A percentile compares a stretch with the other conserved stretches of the same genome.
Evolutionary conservation across 2,888 invertebrate genomes (phyloP).

Genomic region (Cerceris ruficornis): DNA sequence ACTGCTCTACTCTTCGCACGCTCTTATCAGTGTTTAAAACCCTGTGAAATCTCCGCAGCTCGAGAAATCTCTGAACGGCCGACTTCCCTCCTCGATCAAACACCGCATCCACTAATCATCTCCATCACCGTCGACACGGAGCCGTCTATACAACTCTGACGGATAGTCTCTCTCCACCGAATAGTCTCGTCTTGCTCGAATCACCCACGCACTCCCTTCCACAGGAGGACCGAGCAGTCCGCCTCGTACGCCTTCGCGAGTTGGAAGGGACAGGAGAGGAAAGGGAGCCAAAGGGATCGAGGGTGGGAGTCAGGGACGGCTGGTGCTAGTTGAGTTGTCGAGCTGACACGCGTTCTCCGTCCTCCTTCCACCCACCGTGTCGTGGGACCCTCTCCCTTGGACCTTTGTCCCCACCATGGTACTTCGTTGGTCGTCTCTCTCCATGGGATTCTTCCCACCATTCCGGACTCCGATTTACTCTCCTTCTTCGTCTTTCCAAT

Average conservation of each 20-base stretch:
- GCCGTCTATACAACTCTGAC: slow-evolving; percentile 36
- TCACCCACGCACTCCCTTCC: slow-evolving; percentile 52
- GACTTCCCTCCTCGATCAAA: no score
- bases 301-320: slow-evolving; percentile 74
- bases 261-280: slow-evolving; percentile 41
- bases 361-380: slow-evolving; percentile 45
- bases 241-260: slow-evolving; percentile 51
- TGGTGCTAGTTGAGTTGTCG: slow-evolving; percentile 82
- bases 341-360: slow-evolving; percentile 80
- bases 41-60: neutral
- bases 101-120: slow-evolving; percentile 37
- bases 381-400: slow-evolving; percentile 48
- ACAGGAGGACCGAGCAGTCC: slow-evolving; percentile 16
- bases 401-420: slow-evolving; percentile 44
- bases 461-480: slow-evolving; percentile 53
- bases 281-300: slow-evolving; percentile 55
- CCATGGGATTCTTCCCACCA: slow-evolving; percentile 59
- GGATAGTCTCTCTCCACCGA: slow-evolving; percentile 39
- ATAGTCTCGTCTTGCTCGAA: slow-evolving; percentile 36
- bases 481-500: slow-evolving; percentile 36
- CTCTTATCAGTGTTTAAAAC: neutral
- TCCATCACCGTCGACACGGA: slow-evolving; percentile 35
- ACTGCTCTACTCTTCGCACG: no score
- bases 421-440: slow-evolving; percentile 39
- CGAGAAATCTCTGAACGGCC: neutral